Evolutionary conservation across 2,888 invertebrate genomes (phyloP).

Genomic region (Coecobrya sp.): DNA sequence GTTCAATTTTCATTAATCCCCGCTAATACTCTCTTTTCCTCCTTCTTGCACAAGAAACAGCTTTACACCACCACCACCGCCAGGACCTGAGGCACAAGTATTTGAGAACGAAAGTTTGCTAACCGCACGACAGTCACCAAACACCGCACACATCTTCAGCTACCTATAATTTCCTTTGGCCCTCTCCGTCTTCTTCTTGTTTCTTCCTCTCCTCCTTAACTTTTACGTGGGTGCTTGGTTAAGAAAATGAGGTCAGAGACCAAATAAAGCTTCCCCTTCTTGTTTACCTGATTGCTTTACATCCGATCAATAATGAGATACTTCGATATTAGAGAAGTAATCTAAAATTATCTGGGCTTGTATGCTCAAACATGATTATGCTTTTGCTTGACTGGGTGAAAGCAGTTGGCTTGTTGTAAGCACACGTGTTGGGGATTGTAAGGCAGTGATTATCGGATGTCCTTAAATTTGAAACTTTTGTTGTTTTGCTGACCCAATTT

Average conservation of each 20-base stretch:
- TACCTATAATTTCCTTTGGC: background rate
- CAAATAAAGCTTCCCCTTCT: background rate
- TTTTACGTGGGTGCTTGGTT: constrained; percentile 15
- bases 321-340: background rate
- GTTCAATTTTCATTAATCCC: constrained; percentile 70
- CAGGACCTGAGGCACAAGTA: background rate
- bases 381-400: background rate
- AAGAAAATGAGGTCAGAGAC: constrained; percentile 17
- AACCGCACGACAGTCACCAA: constrained; percentile 23
- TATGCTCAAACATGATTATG: background rate
- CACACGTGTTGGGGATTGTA: background rate
- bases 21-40: constrained; percentile 13
- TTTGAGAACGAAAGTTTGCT: background rate
- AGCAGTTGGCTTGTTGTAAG: background rate
- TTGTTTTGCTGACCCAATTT: constrained; percentile 55
- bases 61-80: background rate
- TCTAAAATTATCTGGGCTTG: background rate
- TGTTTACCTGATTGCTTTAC: constrained; percentile 17
- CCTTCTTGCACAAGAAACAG: background rate
- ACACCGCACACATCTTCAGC: constrained; percentile 23
- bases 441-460: background rate
- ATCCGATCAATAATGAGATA: background rate
- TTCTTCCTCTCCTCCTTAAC: background rate
- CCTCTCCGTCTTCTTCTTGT: background rate
- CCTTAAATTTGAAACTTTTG: constrained; percentile 8